phyloP scores from a whole-genome alignment of 37 sponge, comb jelly and placozoan genomes.

The Halisarca cf. caerulea region DNA sequence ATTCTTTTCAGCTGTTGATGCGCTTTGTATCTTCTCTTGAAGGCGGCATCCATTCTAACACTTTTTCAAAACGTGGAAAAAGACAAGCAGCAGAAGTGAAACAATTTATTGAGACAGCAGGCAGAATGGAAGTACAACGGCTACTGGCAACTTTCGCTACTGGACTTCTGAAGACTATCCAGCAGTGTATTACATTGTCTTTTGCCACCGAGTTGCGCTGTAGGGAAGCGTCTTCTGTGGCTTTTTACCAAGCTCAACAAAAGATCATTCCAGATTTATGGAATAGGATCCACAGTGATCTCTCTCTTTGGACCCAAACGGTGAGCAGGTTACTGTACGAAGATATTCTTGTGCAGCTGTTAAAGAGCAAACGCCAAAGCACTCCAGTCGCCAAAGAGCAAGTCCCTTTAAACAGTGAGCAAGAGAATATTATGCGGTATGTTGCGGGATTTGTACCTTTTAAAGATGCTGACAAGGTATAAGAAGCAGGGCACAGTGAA shows the following conservation, averaged over 20 bases:
- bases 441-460: conserved; percentile 23
- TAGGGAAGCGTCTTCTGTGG: neutral
- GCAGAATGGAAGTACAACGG: neutral
- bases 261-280: conserved; percentile 1
- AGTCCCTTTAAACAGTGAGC: neutral
- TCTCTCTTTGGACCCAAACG: conserved; percentile 22
- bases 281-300: conserved; percentile 1
- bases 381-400: neutral
- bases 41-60: conserved; percentile 1
- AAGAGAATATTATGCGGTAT: conserved; percentile 21
- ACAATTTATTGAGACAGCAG: neutral
- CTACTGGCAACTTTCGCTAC: neutral
- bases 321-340: neutral
- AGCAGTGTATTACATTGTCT: neutral
- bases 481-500: conserved; percentile 3
- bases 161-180: neutral
- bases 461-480: neutral
- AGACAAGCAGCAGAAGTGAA: neutral
- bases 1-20: neutral
- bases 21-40: conserved; percentile 1
- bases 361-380: neutral
- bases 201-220: conserved; percentile 16
- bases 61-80: conserved; percentile 8
- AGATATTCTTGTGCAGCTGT: neutral
- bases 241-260: conserved; percentile 14